phyloP scores from a whole-genome alignment of 2,797 vertebrate species.

The Phalloptychus januarius region DNA sequence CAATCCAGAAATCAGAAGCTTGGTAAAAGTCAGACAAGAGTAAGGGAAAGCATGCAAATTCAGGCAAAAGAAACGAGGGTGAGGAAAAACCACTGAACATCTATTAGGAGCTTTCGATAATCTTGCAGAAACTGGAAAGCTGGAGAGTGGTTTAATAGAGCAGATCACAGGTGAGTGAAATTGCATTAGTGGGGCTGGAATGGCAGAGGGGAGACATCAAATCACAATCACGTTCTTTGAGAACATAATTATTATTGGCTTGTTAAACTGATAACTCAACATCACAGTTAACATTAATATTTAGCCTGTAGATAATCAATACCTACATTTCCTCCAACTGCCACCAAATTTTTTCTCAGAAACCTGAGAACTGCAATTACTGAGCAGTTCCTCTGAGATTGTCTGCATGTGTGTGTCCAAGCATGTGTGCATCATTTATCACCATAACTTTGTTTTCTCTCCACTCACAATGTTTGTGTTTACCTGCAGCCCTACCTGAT shows the following conservation, averaged over 20 bases:
- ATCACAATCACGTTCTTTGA: background rate
- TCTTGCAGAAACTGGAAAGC: background rate
- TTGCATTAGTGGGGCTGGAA: background rate
- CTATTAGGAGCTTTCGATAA: background rate
- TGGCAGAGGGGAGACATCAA: background rate
- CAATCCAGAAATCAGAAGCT: background rate
- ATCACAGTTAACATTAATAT: background rate
- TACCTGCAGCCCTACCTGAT: constrained; percentile 71
- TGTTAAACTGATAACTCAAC: background rate
- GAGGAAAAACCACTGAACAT: background rate
- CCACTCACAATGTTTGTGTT: constrained; percentile 67
- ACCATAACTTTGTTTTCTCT: constrained; percentile 57
- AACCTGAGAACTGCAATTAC: constrained; percentile 9
- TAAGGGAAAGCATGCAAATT: background rate
- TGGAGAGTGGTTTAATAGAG: background rate
- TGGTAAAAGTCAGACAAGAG: background rate
- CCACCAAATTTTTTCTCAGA: background rate
- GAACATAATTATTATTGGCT: background rate
- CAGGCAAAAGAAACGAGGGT: background rate
- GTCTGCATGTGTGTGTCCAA: constrained; percentile 6
- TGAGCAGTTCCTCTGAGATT: constrained; percentile 24
- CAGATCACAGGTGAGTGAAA: background rate
- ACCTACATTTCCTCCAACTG: background rate
- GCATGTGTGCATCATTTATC: constrained; percentile 55
- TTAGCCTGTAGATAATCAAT: background rate